These are phyloP conservation scores for Hexactinellida sp. DNA, from an alignment of 37 sponge, comb jelly and placozoan genomes.

Conservation along the genomic window DNA sequence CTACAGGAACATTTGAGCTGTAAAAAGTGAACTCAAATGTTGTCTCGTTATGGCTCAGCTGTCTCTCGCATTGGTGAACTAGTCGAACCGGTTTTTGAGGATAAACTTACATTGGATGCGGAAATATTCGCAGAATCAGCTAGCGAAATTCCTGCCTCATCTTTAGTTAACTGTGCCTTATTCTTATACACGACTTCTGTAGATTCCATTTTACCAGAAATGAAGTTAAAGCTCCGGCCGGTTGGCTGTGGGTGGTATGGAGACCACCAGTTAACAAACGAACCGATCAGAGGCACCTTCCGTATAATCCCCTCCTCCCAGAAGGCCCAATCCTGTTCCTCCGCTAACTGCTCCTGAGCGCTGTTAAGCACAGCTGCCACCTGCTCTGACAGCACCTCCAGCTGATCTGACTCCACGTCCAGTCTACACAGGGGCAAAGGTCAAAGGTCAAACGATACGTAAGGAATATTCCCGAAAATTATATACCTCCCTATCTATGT, in stretches of 20 bases:
- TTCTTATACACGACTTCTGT: not conserved
- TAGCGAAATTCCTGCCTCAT: not conserved
- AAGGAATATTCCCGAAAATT: too few species aligned
- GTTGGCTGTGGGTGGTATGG: not conserved
- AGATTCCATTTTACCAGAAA: not conserved
- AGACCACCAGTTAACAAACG: slow-evolving; percentile 7
- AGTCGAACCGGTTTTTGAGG: not conserved
- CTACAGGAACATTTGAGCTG: not conserved
- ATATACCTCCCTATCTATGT: too few species aligned
- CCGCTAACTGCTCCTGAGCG: not conserved
- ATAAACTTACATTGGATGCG: not conserved
- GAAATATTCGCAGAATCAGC: not conserved
- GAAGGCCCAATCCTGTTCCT: not conserved
- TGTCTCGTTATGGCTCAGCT: not conserved
- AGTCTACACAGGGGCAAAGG: not conserved
- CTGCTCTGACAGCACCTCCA: not conserved
- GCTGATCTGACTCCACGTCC: not conserved
- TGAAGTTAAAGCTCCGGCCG: not conserved
- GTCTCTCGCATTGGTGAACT: not conserved
- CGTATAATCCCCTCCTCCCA: not conserved
- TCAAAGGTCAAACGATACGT: too few species aligned
- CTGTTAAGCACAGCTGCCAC: not conserved
- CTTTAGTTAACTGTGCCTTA: not conserved
- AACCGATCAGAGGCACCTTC: not conserved
- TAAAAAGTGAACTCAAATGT: not conserved